Conservation (phyloP, 2,888 invertebrate genomes). For the Hyposoter didymator region DNA sequence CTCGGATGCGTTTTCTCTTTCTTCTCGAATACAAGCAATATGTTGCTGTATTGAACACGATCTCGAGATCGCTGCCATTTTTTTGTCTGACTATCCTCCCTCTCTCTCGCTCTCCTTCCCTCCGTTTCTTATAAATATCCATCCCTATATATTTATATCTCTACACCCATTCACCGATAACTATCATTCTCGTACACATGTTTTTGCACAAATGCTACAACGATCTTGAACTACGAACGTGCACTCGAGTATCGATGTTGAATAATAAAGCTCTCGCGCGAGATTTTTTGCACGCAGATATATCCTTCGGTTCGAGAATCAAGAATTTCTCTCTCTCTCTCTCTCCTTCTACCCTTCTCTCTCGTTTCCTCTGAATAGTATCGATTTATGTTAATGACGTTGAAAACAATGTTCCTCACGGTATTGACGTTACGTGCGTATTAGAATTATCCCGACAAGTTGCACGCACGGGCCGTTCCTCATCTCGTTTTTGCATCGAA, state of each 20-base stretch:
- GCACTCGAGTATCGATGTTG: conserved; percentile 47
- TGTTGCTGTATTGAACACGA: neutral
- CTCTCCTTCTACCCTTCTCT: neutral
- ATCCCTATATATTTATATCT: neutral
- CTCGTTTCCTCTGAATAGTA: neutral
- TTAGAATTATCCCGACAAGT: neutral
- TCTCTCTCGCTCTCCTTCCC: neutral
- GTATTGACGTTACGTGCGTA: neutral
- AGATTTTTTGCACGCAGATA: conserved; percentile 18
- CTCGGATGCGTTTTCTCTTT: conserved; percentile 58
- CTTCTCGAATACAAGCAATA: conserved; percentile 30
- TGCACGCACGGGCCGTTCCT: neutral
- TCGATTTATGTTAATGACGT: neutral
- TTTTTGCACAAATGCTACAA: conserved; percentile 62
- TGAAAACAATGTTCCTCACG: neutral
- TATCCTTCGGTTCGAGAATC: conserved; percentile 18
- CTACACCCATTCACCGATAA: neutral
- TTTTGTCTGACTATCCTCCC: conserved; percentile 18
- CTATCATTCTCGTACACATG: conserved; percentile 46
- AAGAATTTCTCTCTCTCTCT: neutral
- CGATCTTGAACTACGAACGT: conserved; percentile 70
- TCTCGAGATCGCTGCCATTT: conserved; percentile 7
- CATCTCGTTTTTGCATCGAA: neutral
- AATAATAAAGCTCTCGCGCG: conserved; percentile 58
- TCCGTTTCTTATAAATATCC: neutral